Percentiles rank a stretch among this genome's conserved stretches.
Evolutionary conservation across 2,113 vertebrate genomes (phyloP).

Genomic region (Labrus mixtus): DNA sequence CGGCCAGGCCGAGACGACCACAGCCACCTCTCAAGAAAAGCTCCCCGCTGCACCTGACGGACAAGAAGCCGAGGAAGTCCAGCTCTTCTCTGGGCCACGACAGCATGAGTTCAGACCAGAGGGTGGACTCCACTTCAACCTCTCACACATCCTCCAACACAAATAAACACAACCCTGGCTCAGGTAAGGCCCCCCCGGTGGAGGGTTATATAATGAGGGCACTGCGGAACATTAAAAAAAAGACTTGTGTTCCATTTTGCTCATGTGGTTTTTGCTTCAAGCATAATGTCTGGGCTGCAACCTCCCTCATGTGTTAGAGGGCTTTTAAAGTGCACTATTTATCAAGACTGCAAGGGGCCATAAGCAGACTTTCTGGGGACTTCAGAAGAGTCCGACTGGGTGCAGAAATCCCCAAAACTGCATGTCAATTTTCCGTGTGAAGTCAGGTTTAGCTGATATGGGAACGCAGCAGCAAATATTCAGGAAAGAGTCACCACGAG

Average conservation of each 20-base stretch:
- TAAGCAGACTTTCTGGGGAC: not conserved
- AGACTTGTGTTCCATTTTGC: not conserved
- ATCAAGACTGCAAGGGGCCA: not conserved
- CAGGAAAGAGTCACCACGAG: too few relatives aligned
- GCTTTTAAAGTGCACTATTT: not conserved
- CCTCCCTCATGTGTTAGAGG: not conserved
- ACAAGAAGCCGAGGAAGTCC: slow-evolving; percentile 91
- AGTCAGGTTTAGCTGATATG: too few relatives aligned
- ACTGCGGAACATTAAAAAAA: not conserved
- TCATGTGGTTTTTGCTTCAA: slow-evolving; percentile 6
- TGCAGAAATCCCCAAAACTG: not conserved
- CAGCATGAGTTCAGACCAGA: slow-evolving; percentile 88
- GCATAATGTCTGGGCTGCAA: not conserved
- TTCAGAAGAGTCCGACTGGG: not conserved
- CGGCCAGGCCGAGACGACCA: slow-evolving; percentile 88
- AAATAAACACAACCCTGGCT: slow-evolving; percentile 91
- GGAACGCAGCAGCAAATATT: too few relatives aligned
- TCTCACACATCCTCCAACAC: slow-evolving; percentile 91
- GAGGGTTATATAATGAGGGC: slow-evolving; percentile 14
- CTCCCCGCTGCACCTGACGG: slow-evolving; percentile 93
- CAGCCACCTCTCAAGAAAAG: slow-evolving; percentile 86
- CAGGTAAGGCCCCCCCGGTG: slow-evolving; percentile 86
- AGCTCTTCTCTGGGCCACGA: slow-evolving; percentile 84
- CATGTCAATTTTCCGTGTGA: too few relatives aligned
- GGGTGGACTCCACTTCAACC: slow-evolving; percentile 86